Conservation (phyloP, 2,888 invertebrate genomes). For the Sicus ferrugineus region DNA sequence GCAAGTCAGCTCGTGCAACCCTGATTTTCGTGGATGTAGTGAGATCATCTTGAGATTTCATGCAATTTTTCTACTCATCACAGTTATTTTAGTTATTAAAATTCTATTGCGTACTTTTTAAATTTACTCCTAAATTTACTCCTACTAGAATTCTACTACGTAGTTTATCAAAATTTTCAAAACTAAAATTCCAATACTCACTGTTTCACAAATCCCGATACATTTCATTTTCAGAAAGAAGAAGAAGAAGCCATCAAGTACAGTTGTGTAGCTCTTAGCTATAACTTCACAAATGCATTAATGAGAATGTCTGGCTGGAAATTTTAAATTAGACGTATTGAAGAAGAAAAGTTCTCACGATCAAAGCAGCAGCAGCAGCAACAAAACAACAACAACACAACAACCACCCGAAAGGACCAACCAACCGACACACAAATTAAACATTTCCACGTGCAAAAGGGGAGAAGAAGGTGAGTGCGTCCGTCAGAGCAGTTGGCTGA, state of each 20-base stretch:
- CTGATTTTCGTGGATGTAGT: neutral
- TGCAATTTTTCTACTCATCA: neutral
- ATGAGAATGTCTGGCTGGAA: no score
- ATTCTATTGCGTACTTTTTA: no score
- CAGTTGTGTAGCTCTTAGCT: conserved; percentile 20
- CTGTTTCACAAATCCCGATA: neutral
- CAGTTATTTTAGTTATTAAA: no score
- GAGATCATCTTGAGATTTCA: neutral
- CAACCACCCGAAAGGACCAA: conserved; percentile 6
- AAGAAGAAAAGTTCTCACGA: conserved; percentile 28
- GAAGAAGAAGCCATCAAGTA: conserved; percentile 9
- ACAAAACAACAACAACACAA: conserved; percentile 20
- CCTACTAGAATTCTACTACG: no score
- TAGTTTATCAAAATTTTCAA: no score
- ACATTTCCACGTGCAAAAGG: conserved; percentile 59
- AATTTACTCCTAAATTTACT: no score
- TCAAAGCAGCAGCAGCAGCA: conserved; percentile 9
- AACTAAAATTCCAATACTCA: no score
- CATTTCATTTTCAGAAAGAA: neutral
- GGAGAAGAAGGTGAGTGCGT: conserved; percentile 52
- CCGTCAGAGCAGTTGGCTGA: conserved; percentile 28
- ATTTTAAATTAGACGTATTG: conserved; percentile 13
- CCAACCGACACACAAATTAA: conserved; percentile 27
- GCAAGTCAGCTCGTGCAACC: neutral
- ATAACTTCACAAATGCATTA: neutral